A percentile compares a stretch with the other conserved stretches of the same genome.
Evolutionary conservation across 2,888 invertebrate genomes (phyloP).

Genomic region (Ectemnius lituratus): DNA sequence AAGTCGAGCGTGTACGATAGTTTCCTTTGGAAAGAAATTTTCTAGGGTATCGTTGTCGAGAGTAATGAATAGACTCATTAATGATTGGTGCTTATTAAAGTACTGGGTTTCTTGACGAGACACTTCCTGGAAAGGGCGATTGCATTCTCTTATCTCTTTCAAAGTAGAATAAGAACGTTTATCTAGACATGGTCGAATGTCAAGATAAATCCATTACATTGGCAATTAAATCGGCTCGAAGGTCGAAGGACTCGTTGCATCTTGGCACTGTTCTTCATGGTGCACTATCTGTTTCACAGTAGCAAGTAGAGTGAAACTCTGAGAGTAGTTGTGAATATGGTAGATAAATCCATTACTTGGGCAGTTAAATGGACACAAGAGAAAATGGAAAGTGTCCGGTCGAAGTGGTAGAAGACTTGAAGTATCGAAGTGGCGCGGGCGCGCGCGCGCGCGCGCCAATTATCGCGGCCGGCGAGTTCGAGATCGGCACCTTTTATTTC

Average conservation of each 20-base stretch:
- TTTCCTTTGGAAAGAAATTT: background rate
- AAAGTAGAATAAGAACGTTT: too few relatives aligned
- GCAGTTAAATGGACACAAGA: background rate
- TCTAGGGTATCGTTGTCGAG: background rate
- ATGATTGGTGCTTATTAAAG: background rate
- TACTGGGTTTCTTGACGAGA: background rate
- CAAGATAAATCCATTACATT: too few relatives aligned
- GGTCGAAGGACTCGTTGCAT: background rate
- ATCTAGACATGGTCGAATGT: too few relatives aligned
- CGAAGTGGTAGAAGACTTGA: background rate
- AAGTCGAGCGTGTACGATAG: background rate
- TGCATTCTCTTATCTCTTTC: too few relatives aligned
- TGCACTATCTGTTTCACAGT: background rate
- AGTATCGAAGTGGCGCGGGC: background rate
- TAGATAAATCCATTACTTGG: background rate
- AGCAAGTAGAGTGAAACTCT: background rate
- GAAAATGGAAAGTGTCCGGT: background rate
- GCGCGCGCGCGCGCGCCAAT: background rate
- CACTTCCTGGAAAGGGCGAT: background rate
- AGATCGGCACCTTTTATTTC: conserved; percentile 33
- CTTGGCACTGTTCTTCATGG: background rate
- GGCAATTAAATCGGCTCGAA: too few relatives aligned
- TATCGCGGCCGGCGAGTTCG: background rate
- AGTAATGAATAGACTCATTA: conserved; percentile 1
- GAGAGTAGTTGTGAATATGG: background rate